Evolutionary conservation across 1,140 invertebrate genomes (phyloP).

Genomic region (Trinorchestia longiramus): DNA sequence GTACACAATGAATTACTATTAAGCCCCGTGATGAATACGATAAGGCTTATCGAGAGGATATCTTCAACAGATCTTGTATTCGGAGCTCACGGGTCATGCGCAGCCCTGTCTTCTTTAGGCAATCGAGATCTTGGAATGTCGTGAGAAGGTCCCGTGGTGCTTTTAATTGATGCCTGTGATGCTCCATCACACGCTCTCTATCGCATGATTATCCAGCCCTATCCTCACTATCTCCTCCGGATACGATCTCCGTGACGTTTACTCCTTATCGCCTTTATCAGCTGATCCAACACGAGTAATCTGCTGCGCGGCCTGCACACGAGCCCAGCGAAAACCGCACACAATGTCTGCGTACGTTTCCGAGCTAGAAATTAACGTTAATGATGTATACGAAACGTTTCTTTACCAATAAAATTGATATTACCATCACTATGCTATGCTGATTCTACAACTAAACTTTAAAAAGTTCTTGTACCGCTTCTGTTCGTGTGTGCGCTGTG

Average conservation of each 20-base stretch:
- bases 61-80: slow-evolving; percentile 11
- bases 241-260: slow-evolving; percentile 37
- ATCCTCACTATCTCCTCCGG: slow-evolving; percentile 31
- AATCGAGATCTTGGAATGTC: slow-evolving; percentile 26
- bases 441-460: not conserved
- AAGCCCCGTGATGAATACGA: slow-evolving; percentile 32
- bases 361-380: not conserved
- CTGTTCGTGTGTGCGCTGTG: not conserved
- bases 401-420: not conserved
- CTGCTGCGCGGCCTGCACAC: not conserved
- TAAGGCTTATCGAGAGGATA: slow-evolving; percentile 29
- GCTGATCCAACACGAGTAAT: not conserved
- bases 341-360: not conserved
- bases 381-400: not conserved
- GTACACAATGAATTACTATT: slow-evolving; percentile 51
- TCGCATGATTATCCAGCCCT: slow-evolving; percentile 47
- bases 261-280: slow-evolving; percentile 24
- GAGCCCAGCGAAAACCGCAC: not conserved
- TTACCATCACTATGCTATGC: not conserved
- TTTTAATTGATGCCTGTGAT: slow-evolving; percentile 34
- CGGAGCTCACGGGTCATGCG: not conserved
- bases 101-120: not conserved
- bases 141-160: slow-evolving; percentile 31
- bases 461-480: not conserved
- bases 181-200: slow-evolving; percentile 34